Evolutionary conservation across 2,797 vertebrate genomes (phyloP).

Genomic region (Poecilia velifera): DNA sequence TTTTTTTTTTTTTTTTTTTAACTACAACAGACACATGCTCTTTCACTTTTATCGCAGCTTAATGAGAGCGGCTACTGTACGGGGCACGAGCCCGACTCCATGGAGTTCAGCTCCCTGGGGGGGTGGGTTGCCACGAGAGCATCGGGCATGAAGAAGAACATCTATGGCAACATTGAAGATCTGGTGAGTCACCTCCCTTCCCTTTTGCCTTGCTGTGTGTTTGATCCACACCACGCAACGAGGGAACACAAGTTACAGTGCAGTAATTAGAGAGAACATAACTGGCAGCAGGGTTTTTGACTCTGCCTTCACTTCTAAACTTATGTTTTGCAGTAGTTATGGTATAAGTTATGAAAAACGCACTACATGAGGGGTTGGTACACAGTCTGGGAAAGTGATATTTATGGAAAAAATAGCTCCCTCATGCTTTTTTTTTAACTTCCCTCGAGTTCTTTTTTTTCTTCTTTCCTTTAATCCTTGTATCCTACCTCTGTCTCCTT

Average conservation of each 20-base stretch:
- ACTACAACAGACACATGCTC: conserved; percentile 25
- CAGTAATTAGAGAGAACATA: conserved; percentile 35
- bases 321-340: neutral
- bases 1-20: conserved; percentile 29
- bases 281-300: conserved; percentile 29
- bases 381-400: neutral
- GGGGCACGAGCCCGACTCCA: conserved; percentile 97
- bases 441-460: neutral
- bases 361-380: neutral
- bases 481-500: neutral
- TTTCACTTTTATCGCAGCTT: conserved; percentile 79
- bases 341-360: neutral
- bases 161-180: conserved; percentile 99
- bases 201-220: conserved; percentile 19
- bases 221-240: conserved; percentile 25
- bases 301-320: conserved; percentile 19
- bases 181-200: conserved; percentile 82
- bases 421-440: neutral
- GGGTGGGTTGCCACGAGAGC: conserved; percentile 98
- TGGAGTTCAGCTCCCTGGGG: conserved; percentile 98
- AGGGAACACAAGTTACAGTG: conserved; percentile 11
- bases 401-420: neutral
- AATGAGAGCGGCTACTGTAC: conserved; percentile 97
- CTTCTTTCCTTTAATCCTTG: neutral
- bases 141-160: conserved; percentile 99